A percentile compares a stretch with the other conserved stretches of the same genome.
Evolutionary conservation across 2,888 invertebrate genomes (phyloP).

Genomic region (Parnassius orleans): DNA sequence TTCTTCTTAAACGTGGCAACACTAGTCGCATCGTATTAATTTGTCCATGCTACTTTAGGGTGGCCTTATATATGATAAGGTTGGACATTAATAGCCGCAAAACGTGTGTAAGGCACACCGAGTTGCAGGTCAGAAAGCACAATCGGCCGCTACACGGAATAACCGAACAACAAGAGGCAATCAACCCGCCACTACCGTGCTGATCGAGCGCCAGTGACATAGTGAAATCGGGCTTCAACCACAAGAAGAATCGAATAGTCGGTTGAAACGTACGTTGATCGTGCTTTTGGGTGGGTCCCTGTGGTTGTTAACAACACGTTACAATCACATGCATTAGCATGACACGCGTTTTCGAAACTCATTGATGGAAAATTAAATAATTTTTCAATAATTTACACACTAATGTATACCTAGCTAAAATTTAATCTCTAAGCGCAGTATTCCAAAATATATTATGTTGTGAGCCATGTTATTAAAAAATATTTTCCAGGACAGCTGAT

Average conservation of each 20-base stretch:
- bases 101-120: neutral
- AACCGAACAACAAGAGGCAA: conserved; percentile 40
- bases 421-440: no score
- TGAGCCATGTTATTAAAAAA: no score
- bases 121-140: conserved; percentile 27
- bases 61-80: neutral
- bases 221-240: conserved; percentile 30
- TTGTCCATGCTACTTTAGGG: neutral
- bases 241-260: conserved; percentile 3
- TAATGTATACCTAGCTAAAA: no score
- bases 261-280: conserved; percentile 31
- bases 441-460: no score
- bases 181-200: conserved; percentile 28
- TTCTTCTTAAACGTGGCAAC: no score
- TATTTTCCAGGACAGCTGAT: no score
- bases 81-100: conserved; percentile 9
- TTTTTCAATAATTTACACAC: no score
- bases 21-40: neutral
- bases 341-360: neutral
- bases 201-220: conserved; percentile 31
- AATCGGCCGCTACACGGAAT: conserved; percentile 34
- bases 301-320: neutral
- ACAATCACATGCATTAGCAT: conserved; percentile 2
- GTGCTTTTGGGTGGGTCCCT: neutral
- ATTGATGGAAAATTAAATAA: no score